Conservation (phyloP, 2,888 invertebrate species). For the Yponomeuta plumbellus region DNA sequence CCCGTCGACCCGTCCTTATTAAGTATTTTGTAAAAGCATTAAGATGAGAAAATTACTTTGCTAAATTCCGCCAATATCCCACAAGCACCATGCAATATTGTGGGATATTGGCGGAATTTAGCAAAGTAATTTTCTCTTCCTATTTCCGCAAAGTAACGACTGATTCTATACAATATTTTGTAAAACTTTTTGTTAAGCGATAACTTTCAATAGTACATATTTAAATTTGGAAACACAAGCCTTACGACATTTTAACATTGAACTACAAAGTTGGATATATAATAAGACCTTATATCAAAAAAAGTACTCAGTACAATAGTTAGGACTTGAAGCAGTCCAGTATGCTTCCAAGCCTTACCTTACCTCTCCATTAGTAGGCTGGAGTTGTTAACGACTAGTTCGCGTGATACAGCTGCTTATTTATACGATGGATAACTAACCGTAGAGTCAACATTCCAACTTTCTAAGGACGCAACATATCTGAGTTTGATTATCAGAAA, state of each 20-base stretch:
- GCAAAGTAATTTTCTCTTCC: too few relatives aligned
- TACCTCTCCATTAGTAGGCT: slow-evolving; percentile 25
- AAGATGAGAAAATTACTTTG: too few relatives aligned
- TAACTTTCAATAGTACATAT: too few relatives aligned
- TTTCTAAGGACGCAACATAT: slow-evolving; percentile 60
- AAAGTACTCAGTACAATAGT: neutral
- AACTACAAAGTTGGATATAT: too few relatives aligned
- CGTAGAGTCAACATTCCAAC: slow-evolving; percentile 52
- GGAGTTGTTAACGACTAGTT: slow-evolving; percentile 67
- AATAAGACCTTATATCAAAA: neutral
- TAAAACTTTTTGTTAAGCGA: too few relatives aligned
- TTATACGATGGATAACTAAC: slow-evolving; percentile 65
- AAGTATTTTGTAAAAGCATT: neutral
- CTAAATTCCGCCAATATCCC: too few relatives aligned
- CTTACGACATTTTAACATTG: too few relatives aligned
- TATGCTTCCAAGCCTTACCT: neutral
- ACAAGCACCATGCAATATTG: too few relatives aligned
- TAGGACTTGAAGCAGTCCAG: neutral
- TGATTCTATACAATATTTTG: too few relatives aligned
- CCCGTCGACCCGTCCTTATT: neutral
- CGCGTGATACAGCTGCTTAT: slow-evolving; percentile 67
- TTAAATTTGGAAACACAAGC: too few relatives aligned
- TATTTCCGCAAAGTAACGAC: too few relatives aligned
- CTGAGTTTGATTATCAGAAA: slow-evolving; percentile 59
- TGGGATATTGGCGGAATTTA: too few relatives aligned